Base-by-base conservation (phyloP, 2,797 vertebrate species). In the Anableps anableps region DNA sequence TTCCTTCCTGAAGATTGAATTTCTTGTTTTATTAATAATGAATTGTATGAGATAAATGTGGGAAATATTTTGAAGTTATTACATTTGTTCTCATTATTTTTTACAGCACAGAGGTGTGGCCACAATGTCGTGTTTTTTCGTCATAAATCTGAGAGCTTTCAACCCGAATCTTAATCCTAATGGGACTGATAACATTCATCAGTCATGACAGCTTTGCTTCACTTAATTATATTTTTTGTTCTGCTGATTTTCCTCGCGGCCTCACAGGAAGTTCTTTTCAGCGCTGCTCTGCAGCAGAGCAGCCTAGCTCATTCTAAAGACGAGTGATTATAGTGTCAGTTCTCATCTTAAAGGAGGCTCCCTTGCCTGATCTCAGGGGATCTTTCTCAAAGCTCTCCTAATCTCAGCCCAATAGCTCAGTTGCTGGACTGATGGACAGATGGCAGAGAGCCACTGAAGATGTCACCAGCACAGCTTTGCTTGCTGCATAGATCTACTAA, bases 371-470 rank as follows among this genome's bases (percentile, higher is more conserved):
- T 88, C 83, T 87, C 84, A 84, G 84, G 88, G 86, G 88, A 86
- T 91, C 88, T 92, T 80, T 76, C 11, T 0, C 83, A 89, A 92
- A 93, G 86, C 91, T 88, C 79, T 74, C 72, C 29, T 93, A 93
- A 93, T 91, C 92, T 86, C 83, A 77, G 13, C 75, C 80, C 78
- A 78, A 80, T 86, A 86, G 86, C 78, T 86, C 36, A 21, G 74
- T 78, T 85, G 78, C 88, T 83, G 92, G 92, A 89, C 91, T 83
- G 86, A 85, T 29, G 91, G 89, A 85, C 91, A 29, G 83, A 88
- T 88, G 89, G 92, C 91, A 85, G 71, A 31, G 82, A 78, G 86
- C 90, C 89, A 83, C 84, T 3, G 73, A 87, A 86, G 90, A 86
- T 89, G 92, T 91, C 91, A 90, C 88, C 79, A 51, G 85, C 19